A percentile compares a stretch with the other conserved stretches of the same genome.
Conservation (phyloP, 1,140 invertebrate genomes). For the Galleria mellonella region DNA sequence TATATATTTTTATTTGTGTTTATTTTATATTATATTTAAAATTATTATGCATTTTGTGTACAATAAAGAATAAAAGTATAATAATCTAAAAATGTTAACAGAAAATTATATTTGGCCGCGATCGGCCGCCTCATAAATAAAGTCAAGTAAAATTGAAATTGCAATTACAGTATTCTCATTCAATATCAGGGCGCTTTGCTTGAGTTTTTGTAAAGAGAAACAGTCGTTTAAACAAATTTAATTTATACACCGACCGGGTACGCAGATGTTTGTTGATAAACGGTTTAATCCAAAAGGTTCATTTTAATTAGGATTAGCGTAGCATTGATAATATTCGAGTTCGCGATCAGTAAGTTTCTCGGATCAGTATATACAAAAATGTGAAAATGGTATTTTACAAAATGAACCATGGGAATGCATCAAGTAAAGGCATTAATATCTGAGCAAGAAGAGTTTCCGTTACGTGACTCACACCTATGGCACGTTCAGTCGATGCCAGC, state of each 20-base stretch:
- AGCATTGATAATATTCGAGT: slow-evolving; percentile 7
- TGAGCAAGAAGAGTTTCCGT: slow-evolving; percentile 61
- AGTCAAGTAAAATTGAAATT: slow-evolving; percentile 16
- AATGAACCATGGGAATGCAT: slow-evolving; percentile 40
- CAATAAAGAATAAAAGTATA: not conserved
- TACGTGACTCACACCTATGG: slow-evolving; percentile 69
- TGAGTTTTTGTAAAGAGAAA: slow-evolving; percentile 44
- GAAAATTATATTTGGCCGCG: not conserved
- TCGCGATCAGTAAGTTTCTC: slow-evolving; percentile 1
- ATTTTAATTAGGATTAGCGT: slow-evolving; percentile 27
- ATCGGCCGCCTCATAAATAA: slow-evolving; percentile 4
- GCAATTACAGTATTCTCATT: slow-evolving; percentile 29
- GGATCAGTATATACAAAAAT: slow-evolving; percentile 4
- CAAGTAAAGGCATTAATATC: slow-evolving; percentile 49
- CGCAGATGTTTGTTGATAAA: slow-evolving; percentile 59
- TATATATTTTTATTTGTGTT: too few relatives aligned
- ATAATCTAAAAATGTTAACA: not conserved
- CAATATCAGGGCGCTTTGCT: slow-evolving; percentile 30
- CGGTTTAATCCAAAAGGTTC: slow-evolving; percentile 39
- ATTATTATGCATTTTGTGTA: not conserved
- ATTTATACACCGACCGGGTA: slow-evolving; percentile 40
- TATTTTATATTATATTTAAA: too few relatives aligned
- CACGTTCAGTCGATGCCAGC: slow-evolving; percentile 49
- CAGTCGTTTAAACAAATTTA: slow-evolving; percentile 49
- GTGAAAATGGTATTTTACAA: slow-evolving; percentile 8